These are phyloP conservation scores for Danio choprae DNA, from an alignment of 2,797 vertebrate species.

Conservation along the genomic window DNA sequence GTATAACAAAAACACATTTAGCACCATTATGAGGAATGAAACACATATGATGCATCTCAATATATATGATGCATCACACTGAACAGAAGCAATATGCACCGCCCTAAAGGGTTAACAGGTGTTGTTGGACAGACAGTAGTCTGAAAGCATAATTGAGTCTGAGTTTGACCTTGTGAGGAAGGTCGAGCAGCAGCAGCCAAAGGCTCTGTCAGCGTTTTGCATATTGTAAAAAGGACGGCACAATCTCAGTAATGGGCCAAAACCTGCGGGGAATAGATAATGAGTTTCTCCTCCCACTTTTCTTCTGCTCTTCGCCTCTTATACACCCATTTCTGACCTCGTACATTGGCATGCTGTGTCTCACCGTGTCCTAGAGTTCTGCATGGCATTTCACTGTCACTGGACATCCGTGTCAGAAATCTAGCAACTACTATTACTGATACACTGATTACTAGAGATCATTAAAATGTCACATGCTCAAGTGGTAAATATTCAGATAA, in stretches of 20 bases:
- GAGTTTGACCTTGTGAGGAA: conserved; percentile 83
- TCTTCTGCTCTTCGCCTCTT: conserved; percentile 50
- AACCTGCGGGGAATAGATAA: conserved; percentile 62
- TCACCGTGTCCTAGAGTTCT: not conserved
- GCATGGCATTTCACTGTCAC: conserved; percentile 11
- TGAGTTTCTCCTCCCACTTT: conserved; percentile 57
- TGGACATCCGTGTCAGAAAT: conserved; percentile 44
- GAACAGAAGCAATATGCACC: conserved; percentile 20
- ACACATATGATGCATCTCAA: not conserved
- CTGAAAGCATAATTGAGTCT: conserved; percentile 84
- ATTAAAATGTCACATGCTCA: not conserved
- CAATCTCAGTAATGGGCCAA: conserved; percentile 73
- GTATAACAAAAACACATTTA: not conserved
- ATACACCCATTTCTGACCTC: conserved; percentile 53
- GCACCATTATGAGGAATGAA: conserved; percentile 37
- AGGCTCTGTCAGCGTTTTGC: conserved; percentile 85
- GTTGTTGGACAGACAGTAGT: conserved; percentile 84
- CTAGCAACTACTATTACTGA: not conserved
- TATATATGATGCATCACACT: conserved; percentile 32
- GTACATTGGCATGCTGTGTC: conserved; percentile 15
- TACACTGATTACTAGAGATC: not conserved
- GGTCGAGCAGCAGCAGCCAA: conserved; percentile 85
- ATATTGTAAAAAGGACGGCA: conserved; percentile 82
- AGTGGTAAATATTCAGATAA: not conserved
- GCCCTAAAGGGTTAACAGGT: conserved; percentile 80